Evolutionary conservation across 2,888 invertebrate genomes (phyloP), one percentile per base, ranked within the genome.

Genomic region (Entomobrya multifasciata): DNA sequence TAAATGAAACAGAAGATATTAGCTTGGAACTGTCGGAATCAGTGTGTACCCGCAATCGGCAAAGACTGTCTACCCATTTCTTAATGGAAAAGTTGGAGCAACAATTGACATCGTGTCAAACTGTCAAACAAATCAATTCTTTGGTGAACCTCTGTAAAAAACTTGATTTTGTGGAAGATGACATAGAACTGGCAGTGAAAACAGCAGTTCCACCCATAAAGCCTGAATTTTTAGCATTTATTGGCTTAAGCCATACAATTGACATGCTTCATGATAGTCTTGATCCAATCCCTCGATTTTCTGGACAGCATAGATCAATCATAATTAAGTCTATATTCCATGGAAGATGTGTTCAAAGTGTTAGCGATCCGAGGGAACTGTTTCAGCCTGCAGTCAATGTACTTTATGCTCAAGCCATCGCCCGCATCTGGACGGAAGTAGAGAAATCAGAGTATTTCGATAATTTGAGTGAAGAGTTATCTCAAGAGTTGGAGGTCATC

Each of bases 341-440:
- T 27, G 87, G 86, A 47, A 86, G 81, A 41, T 72, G 67, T 17
- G 41, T 88, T 36, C 67, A 82, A 67, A 30, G 78, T 27, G 49
- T 52, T 27, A 60, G 52, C n/a, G 80, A 76, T 8, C 20, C 44
- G 0, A 67, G 67, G 15, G 85, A 89, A 41, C 84, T 87, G 11
- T 79, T 88, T 0, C 49, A 25, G 22, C 86, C 88, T 17, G 55
- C 87, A 17, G 17, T 88, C 0, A 88, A 87, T 70, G 81, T 89
- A n/a, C 25, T 89, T 0, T 86, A 87, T 41, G 89, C 89, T 77
- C 89, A 89, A 76, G 49, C 87, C 4, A 49, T 89, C 2, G 86
- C 83, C 22, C 57, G 78, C 2, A 49, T 89, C 41, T 89, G 89
- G 89, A 80, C 17, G 8, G 88, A 89, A 74, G n/a, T 88, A 17